These are phyloP conservation scores for Bellardia bayeri DNA, from an alignment of 2,888 invertebrate species.

Conservation along the genomic window DNA sequence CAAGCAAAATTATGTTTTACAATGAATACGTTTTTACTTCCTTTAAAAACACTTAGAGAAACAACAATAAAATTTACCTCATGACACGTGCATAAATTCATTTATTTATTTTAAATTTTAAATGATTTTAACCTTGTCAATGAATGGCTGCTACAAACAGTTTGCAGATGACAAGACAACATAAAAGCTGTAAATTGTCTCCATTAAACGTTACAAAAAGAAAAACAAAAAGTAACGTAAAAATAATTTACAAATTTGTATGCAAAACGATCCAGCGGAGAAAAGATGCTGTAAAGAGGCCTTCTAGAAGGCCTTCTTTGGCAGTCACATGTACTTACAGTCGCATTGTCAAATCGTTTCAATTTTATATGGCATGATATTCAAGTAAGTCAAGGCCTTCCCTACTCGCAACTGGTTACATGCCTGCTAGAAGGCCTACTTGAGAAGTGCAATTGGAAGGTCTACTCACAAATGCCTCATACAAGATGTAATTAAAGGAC, in stretches of 20 bases:
- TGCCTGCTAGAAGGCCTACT: no score
- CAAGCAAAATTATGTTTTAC: neutral
- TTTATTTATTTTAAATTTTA: conserved; percentile 26
- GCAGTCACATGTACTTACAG: no score
- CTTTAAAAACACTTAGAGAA: neutral
- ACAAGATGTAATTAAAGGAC: no score
- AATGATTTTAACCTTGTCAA: conserved; percentile 50
- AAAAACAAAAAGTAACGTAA: neutral
- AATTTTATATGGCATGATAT: no score
- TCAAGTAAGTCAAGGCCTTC: no score
- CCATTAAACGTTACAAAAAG: neutral
- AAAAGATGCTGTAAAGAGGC: no score
- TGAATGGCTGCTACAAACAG: neutral
- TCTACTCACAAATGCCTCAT: no score
- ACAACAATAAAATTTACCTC: conserved; percentile 28
- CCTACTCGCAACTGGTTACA: no score
- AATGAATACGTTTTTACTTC: conserved; percentile 25
- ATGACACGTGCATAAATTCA: conserved; percentile 48
- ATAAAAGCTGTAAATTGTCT: conserved; percentile 3
- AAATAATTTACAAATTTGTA: conserved; percentile 5
- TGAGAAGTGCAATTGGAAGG: no score
- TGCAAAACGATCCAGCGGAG: neutral
- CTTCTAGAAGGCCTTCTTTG: no score
- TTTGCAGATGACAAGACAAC: neutral
- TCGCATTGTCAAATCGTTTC: no score